phyloP scores from a whole-genome alignment of 2,797 vertebrate genomes.

The Phoxinus dragarum region DNA sequence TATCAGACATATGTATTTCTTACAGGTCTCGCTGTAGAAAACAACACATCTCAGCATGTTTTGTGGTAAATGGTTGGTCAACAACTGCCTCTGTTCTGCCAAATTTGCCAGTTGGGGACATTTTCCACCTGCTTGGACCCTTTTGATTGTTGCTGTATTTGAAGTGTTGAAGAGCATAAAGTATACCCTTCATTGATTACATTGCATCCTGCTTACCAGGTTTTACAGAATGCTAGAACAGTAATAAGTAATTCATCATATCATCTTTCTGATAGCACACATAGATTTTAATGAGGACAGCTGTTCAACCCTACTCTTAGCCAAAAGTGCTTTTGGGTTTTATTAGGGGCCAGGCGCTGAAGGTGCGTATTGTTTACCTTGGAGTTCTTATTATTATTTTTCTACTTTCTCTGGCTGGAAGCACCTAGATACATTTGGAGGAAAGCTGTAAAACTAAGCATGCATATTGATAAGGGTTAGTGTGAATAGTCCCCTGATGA shows the following conservation, averaged over 20 bases:
- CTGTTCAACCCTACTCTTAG: constrained; percentile 1
- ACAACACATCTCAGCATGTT: background rate
- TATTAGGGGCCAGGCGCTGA: background rate
- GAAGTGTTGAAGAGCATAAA: background rate
- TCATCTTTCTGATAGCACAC: constrained; percentile 4
- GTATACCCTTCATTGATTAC: background rate
- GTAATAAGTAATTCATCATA: constrained; percentile 3
- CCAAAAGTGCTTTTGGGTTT: constrained; percentile 24
- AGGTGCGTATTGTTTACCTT: constrained; percentile 14
- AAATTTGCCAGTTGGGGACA: background rate
- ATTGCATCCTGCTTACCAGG: background rate
- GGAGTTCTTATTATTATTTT: background rate
- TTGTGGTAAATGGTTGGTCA: background rate
- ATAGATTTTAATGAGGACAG: background rate
- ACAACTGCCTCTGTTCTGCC: background rate
- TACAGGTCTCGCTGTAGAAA: background rate
- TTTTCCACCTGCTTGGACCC: background rate
- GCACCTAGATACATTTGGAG: background rate
- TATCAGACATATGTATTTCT: constrained; percentile 15
- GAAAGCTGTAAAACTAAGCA: background rate
- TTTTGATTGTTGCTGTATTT: constrained; percentile 13
- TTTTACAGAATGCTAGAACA: background rate
- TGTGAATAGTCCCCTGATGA: background rate
- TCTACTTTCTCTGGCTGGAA: background rate
- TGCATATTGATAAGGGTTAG: background rate